These are phyloP conservation scores for Trilocha varians DNA, from an alignment of 2,888 invertebrate genomes.

Conservation along the genomic window DNA sequence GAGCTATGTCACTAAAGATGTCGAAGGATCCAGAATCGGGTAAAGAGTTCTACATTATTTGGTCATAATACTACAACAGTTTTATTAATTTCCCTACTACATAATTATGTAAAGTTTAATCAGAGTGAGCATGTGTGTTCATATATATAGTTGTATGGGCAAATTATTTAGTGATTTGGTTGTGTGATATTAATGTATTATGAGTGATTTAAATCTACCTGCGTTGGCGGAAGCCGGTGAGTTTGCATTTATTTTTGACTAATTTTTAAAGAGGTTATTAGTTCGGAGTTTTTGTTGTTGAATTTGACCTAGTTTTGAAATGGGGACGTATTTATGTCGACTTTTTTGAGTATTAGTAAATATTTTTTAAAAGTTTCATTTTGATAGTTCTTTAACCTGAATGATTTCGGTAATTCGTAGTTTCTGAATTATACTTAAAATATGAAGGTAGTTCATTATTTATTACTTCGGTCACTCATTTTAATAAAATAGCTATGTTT, in stretches of 20 bases:
- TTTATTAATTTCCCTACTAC: constrained; percentile 17
- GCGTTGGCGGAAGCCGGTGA: constrained; percentile 22
- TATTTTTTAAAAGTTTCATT: too few species aligned
- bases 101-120: not conserved
- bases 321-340: too few species aligned
- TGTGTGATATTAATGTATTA: constrained; percentile 9
- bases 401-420: too few species aligned
- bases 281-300: too few species aligned
- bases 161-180: constrained; percentile 1
- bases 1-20: not conserved
- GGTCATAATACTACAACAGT: constrained; percentile 12
- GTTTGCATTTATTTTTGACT: constrained; percentile 7
- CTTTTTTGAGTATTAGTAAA: too few species aligned
- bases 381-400: too few species aligned
- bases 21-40: not conserved
- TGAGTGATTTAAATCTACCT: constrained; percentile 32
- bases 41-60: constrained; percentile 14
- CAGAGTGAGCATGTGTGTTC: constrained; percentile 13
- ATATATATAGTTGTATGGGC: constrained; percentile 6
- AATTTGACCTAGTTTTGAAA: too few species aligned
- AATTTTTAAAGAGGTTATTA: too few species aligned
- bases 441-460: too few species aligned
- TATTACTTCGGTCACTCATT: too few species aligned
- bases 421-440: too few species aligned
- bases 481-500: too few species aligned